Evolutionary conservation across 2,797 vertebrate genomes (phyloP), one percentile per base, ranked within the genome.

Genomic region (Argyrosomus regius): DNA sequence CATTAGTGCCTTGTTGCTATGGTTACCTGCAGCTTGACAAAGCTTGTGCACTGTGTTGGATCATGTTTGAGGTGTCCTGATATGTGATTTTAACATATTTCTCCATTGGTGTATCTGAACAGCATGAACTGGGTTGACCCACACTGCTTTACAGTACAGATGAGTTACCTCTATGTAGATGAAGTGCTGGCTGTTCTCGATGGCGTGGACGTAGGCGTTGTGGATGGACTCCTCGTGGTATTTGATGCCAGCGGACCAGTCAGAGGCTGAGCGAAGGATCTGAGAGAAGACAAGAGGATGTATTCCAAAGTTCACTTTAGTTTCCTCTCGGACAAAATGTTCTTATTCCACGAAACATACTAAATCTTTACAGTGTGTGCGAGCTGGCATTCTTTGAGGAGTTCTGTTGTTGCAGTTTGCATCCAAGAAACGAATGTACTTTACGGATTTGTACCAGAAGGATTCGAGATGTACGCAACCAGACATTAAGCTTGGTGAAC

Each of bases 231-330:
- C 98, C 88, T 99, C 98, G 0, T 97, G 96, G 92, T 98, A 95
- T 75, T 99, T 99, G 80, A 99, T 99, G 60, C 98, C 98, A 0
- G 97, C 98, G 0, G 98, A 99, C 98, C 98, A 99, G 72, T 99
- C 98, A 0, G 94, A 94, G 31, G 98, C 96, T 0, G 98, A 99
- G 28, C 98, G 97, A 59, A 99, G 93, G 81, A 99, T 91, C 98
- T 99, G 73, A 56, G 0, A 54, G 56, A 3, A 16, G n/a, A 24
- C 18, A 8, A 35, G 35, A 3, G 35, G 35, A 69, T 1, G 58
- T 43, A 3, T 60, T 43, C 18, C 14, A 35, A 35, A 28, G 28
- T 63, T 22, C 1, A 2, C 35, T 35, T 35, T 35, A 26, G 31
- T 41, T 48, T 59, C 26, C 24, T 49, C 9, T 3, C 12, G 20